phyloP scores from a whole-genome alignment of 2,888 invertebrate genomes.

The Ctena decussata region DNA sequence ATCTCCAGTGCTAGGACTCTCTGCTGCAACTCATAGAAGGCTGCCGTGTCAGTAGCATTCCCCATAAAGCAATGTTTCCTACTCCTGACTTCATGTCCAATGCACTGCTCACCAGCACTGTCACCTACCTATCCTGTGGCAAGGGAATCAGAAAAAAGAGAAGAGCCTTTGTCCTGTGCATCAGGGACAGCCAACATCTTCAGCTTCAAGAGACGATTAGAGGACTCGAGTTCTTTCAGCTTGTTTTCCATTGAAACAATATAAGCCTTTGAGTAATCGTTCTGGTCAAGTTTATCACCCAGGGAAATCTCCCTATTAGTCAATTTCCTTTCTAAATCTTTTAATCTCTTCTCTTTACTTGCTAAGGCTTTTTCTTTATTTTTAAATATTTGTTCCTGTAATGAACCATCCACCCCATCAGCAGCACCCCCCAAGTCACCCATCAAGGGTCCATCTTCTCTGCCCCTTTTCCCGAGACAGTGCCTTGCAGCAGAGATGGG shows the following conservation, averaged over 20 bases:
- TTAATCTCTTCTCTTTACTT: not conserved
- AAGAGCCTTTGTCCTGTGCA: not conserved
- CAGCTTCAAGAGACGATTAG: not conserved
- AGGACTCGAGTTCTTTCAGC: not conserved
- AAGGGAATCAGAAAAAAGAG: too few species aligned
- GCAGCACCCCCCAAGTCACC: not conserved
- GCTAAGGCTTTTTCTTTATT: not conserved
- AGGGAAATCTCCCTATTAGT: not conserved
- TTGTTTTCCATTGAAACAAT: not conserved
- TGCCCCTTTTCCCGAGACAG: not conserved
- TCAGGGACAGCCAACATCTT: not conserved
- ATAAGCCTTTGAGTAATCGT: not conserved
- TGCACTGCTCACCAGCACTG: not conserved
- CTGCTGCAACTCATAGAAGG: not conserved
- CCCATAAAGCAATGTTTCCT: not conserved
- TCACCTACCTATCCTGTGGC: not conserved
- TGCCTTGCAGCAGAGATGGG: not conserved
- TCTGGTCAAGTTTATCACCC: not conserved
- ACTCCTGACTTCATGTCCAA: not conserved
- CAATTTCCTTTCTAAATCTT: not conserved
- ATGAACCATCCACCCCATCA: not conserved
- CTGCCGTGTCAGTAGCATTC: not conserved
- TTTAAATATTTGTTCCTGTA: not conserved
- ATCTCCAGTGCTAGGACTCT: not conserved
- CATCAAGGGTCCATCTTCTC: not conserved